Evolutionary conservation across 2,113 vertebrate species (phyloP), one percentile per base, ranked within the genome.

Genomic region (Cnemophilus loriae): DNA sequence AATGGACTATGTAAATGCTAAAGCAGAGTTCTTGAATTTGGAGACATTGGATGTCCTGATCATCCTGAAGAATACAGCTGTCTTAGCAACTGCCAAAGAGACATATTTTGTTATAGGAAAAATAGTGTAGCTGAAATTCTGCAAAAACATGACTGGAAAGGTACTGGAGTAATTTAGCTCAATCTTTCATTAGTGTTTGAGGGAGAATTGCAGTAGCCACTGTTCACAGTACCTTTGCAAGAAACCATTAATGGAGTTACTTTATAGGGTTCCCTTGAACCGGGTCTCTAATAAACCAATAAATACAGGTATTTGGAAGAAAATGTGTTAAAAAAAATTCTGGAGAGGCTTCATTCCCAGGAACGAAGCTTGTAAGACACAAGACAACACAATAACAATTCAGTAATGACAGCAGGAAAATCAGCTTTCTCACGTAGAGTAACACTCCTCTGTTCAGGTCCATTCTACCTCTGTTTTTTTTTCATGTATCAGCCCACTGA

Each of bases 311-410:
- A 61, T n/a, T 27, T 1, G 1, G 32, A 76, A 50, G 19, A 87
- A 85, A 83, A n/a, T 0, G 0, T 27, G 3, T 23, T 46, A 13
- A 46, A 80, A 68, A 37, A 52, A 47, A 18, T 11, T 59, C 2
- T 28, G 84, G 22, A 76, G 20, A 71, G 23, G 32, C 11, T 84
- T 87, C 30, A 26, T 24, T 73, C 9, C 32, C 49, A 41, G 42
- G 14, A 88, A n/a, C 0, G 1, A 85, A 76, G 41, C 27, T 44
- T 2, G 0, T 50, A 44, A 80, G 60, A 56, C 15, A 52, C 13
- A 63, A 47, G 55, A 70, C 35, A 89, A 52, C 3, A n/a, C 5
- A 56, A 2, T 46, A 86, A 35, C 19, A 82, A 41, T 10, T 79
- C 24, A 37, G 26, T 13, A 88, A 84, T 7, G 30, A 82, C 46